phyloP scores from a whole-genome alignment of 1,140 invertebrate genomes.

The Polyergus mexicanus region DNA sequence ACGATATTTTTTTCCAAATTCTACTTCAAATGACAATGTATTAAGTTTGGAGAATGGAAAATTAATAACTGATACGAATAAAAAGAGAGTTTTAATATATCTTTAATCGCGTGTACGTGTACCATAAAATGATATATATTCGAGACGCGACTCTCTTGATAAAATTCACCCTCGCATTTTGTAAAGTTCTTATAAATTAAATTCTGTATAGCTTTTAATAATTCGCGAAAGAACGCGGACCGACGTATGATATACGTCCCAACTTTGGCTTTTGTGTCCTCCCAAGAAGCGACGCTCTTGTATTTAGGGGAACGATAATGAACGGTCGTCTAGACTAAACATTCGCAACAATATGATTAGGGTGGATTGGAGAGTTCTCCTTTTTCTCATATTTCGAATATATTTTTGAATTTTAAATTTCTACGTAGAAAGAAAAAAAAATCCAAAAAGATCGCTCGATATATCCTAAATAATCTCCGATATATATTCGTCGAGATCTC shows the following conservation, averaged over 20 bases:
- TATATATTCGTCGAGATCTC: not conserved
- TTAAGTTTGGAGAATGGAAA: not conserved
- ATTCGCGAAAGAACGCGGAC: slow-evolving; percentile 76
- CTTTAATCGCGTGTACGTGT: no score
- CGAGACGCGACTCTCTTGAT: slow-evolving; percentile 3
- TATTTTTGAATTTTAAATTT: slow-evolving; percentile 2
- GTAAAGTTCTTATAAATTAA: slow-evolving; percentile 83
- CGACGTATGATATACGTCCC: slow-evolving; percentile 79
- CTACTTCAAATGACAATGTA: not conserved
- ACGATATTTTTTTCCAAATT: no score
- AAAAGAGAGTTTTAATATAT: not conserved
- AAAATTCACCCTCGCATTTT: slow-evolving; percentile 43
- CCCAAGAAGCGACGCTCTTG: not conserved
- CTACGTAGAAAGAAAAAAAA: not conserved
- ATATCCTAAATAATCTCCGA: not conserved
- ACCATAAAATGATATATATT: not conserved
- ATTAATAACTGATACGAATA: not conserved
- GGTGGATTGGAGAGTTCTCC: not conserved
- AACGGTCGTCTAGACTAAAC: slow-evolving; percentile 12
- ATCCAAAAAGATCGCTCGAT: not conserved
- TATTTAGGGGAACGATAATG: slow-evolving; percentile 40
- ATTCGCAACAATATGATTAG: not conserved
- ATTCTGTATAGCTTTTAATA: slow-evolving; percentile 85
- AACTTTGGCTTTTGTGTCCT: slow-evolving; percentile 78
- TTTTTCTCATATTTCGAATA: not conserved